Base-by-base conservation (phyloP, 1,140 invertebrate genomes). In the Oryctes rhinoceros region DNA sequence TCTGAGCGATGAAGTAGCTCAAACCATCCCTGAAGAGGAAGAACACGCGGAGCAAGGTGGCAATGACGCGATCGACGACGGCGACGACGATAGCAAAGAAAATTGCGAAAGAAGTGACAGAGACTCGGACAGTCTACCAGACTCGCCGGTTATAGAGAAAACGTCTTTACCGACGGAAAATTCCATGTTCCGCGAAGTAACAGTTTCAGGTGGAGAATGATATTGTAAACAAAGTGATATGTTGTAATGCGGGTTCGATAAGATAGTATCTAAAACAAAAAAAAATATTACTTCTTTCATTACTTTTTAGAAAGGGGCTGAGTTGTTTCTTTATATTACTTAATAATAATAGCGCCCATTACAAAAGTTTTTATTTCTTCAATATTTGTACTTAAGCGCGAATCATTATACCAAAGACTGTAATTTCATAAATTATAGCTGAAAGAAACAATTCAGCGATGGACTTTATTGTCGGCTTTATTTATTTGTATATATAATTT, bases 1-100 rank as follows among this genome's bases (percentile, higher is more conserved):
- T 20, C 10, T 77, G 35, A 67, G 49, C 76, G 85, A 86, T 81
- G 85, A 85, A 82, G 84, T 85, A 3, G 82, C 86, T 6, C 81
- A 86, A 82, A 86, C 86, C 2, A 87, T 86, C 20, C 83, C 74
- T 11, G 85, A 86, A 81, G 86, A 87, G 78, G 86, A 87, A 71
- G 85, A 86, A 80, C 84, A 85, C 18, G 78, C 81, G 79, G 81
- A 82, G 10, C 79, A 80, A 44, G 49, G 53, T 11, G 80, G 77
- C 30, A 76, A 78, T 48, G 79, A 71, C 20, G 80, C 39, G 10
- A 67, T 71, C 80, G 71, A 82, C 20, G 76, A 78, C 48, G 10
- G 44, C 78, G 13, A 67, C 75, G 82, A 81, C 59, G 79, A 82
- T 53, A 59, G 44, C 37, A 67, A 53, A 53, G 39, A 75, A n/a